Conservation (phyloP, 2,113 vertebrate genomes). For the Melanerpes aurifrons region DNA sequence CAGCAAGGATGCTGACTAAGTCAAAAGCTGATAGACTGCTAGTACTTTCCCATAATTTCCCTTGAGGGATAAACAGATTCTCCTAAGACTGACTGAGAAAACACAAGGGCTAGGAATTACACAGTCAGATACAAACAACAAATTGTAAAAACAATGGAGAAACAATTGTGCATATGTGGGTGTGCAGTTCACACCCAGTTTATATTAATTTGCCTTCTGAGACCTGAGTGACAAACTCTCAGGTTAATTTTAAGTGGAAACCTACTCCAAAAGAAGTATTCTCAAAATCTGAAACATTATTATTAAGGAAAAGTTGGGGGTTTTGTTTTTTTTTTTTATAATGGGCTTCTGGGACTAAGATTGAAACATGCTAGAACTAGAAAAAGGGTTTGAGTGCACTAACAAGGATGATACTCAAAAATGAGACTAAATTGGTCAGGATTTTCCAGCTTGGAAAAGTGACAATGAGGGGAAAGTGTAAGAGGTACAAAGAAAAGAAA, state of each 20-base stretch:
- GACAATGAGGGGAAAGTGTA: neutral
- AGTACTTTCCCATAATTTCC: constrained; percentile 39
- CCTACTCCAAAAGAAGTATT: neutral
- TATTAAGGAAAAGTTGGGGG: neutral
- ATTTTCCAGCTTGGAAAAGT: neutral
- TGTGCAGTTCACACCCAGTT: neutral
- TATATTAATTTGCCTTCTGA: constrained; percentile 4
- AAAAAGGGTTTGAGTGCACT: neutral
- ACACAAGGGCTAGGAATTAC: neutral
- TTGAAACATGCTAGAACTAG: neutral
- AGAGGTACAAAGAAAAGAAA: neutral
- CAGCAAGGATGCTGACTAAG: neutral
- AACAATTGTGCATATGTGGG: neutral
- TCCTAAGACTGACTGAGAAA: constrained; percentile 59
- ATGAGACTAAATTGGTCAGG: neutral
- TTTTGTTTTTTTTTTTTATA: neutral
- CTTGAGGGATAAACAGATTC: constrained; percentile 60
- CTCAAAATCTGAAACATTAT: neutral
- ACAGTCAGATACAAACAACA: neutral
- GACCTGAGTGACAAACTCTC: neutral
- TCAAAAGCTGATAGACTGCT: constrained; percentile 32
- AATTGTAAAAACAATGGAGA: constrained; percentile 1
- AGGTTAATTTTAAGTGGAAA: neutral
- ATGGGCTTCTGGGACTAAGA: neutral
- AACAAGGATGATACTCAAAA: neutral